These are phyloP conservation scores for Pristiophorus japonicus DNA, from an alignment of 2,113 vertebrate genomes.

Conservation along the genomic window DNA sequence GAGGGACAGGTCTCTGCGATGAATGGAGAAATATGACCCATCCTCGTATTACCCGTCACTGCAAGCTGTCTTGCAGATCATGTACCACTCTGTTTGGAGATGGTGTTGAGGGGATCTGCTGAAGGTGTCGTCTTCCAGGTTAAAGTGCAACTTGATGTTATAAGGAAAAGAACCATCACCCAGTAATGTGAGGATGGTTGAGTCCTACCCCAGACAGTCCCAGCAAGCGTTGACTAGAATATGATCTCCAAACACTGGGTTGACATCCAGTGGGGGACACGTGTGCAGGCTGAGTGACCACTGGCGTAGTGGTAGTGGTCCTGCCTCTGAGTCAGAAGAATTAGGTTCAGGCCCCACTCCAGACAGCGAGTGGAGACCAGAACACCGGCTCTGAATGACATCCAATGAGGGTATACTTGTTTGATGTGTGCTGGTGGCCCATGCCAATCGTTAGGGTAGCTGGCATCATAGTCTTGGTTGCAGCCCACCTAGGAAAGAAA, in stretches of 20 bases:
- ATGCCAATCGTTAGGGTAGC: background rate
- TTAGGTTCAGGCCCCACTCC: background rate
- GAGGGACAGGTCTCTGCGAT: background rate
- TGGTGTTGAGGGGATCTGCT: background rate
- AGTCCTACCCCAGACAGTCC: background rate
- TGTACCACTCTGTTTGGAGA: background rate
- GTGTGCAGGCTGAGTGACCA: background rate
- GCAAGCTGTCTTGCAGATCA: too few relatives aligned
- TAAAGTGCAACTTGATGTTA: background rate
- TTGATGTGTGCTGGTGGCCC: background rate
- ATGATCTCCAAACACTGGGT: background rate
- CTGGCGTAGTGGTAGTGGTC: background rate
- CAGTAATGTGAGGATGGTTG: background rate
- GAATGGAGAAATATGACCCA: background rate
- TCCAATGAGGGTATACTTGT: background rate
- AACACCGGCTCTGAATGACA: background rate
- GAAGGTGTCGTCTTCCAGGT: background rate
- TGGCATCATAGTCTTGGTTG: background rate
- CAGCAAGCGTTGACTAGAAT: background rate
- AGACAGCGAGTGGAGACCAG: background rate
- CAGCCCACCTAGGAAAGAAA: background rate
- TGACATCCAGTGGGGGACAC: background rate
- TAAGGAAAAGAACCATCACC: background rate
- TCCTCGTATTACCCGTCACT: background rate
- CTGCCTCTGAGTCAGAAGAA: background rate